A percentile compares a stretch with the other conserved stretches of the same genome.
phyloP scores from a whole-genome alignment of 2,888 invertebrate genomes.

The Parascotia fuliginaria region DNA sequence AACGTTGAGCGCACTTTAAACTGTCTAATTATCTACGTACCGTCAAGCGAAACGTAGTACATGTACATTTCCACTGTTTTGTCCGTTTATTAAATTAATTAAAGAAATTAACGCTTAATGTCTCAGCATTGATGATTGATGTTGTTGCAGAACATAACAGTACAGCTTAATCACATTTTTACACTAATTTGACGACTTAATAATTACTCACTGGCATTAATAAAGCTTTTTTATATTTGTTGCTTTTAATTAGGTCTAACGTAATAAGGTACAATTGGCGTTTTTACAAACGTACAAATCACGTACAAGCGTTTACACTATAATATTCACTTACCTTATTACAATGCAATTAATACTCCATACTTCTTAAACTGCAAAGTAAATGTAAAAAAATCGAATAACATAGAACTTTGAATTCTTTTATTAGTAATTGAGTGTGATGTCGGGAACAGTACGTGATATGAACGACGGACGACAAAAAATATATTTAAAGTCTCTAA shows the following conservation, averaged over 20 bases:
- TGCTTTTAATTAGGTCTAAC: constrained; percentile 1
- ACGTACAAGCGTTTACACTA: not conserved
- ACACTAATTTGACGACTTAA: constrained; percentile 21
- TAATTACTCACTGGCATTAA: constrained; percentile 10
- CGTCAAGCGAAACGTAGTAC: constrained; percentile 43
- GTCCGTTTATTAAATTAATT: constrained; percentile 47
- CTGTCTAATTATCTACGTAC: constrained; percentile 43
- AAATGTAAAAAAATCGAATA: not conserved
- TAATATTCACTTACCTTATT: too few species aligned
- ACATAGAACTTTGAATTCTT: not conserved
- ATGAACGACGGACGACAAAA: constrained; percentile 23
- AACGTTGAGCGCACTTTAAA: constrained; percentile 32
- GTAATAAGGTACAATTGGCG: not conserved
- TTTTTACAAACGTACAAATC: not conserved
- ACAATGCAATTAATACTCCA: too few species aligned
- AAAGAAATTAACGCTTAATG: constrained; percentile 44
- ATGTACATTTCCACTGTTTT: constrained; percentile 39
- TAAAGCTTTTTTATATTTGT: not conserved
- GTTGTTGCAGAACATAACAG: constrained; percentile 21
- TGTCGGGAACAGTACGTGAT: constrained; percentile 6
- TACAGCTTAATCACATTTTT: constrained; percentile 18
- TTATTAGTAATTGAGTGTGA: not conserved
- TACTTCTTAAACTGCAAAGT: too few species aligned
- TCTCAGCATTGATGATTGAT: constrained; percentile 27
- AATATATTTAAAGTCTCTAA: constrained; percentile 56